phyloP scores from a whole-genome alignment of 2,888 invertebrate genomes.

The Noctua janthina region DNA sequence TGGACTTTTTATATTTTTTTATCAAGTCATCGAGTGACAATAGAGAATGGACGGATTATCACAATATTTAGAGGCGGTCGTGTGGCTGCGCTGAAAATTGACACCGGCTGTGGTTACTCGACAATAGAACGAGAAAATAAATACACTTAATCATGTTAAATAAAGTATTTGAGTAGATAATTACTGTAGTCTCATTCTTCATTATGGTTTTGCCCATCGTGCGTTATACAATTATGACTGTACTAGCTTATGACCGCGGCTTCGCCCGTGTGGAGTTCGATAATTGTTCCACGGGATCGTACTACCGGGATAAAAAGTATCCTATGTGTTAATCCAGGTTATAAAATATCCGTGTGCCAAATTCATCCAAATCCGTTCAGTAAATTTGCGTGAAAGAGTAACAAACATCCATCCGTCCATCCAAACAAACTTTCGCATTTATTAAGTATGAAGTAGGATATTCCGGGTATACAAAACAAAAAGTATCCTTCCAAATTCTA shows the following conservation, averaged over 20 bases:
- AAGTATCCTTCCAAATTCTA: background rate
- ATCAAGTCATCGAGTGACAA: conserved; percentile 89
- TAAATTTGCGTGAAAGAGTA: too few relatives aligned
- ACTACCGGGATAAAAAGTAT: too few relatives aligned
- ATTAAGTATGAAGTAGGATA: too few relatives aligned
- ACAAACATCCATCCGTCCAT: too few relatives aligned
- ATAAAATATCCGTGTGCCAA: too few relatives aligned
- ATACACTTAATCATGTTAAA: conserved; percentile 75
- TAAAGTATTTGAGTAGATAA: conserved; percentile 69
- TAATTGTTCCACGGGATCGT: too few relatives aligned
- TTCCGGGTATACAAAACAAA: background rate
- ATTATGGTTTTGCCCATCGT: background rate
- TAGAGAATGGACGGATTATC: conserved; percentile 85
- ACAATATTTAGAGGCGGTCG: conserved; percentile 88
- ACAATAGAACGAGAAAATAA: conserved; percentile 63
- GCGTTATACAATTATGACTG: background rate
- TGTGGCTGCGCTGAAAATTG: conserved; percentile 82
- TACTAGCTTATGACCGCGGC: too few relatives aligned
- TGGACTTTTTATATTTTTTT: conserved; percentile 85
- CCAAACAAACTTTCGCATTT: too few relatives aligned
- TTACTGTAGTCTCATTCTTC: conserved; percentile 57
- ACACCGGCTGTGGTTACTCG: conserved; percentile 77
- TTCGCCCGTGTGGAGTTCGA: too few relatives aligned
- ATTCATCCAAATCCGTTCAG: too few relatives aligned
- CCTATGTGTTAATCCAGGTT: too few relatives aligned